Conservation (phyloP, 92 coral and sea anemone genomes). For the Siderastrea siderea region DNA sequence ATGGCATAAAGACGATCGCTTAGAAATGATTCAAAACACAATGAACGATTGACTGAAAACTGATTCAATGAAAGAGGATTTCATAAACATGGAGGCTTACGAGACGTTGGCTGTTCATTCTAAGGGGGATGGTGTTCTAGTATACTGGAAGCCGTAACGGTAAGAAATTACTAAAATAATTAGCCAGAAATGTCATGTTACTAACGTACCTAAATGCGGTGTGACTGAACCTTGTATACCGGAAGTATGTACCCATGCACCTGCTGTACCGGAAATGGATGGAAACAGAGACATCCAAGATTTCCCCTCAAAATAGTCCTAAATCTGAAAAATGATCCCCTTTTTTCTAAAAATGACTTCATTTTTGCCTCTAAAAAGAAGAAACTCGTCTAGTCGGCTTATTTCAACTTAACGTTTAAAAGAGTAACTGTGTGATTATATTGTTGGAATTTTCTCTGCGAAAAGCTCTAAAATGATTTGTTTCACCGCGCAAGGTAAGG, state of each 20-base stretch:
- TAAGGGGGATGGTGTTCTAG: no score
- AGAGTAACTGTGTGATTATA: not conserved
- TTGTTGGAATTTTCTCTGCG: not conserved
- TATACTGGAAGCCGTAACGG: not conserved
- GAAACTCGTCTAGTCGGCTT: not conserved
- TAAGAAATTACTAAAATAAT: not conserved
- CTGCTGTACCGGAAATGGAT: not conserved
- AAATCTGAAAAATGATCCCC: not conserved
- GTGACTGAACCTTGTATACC: not conserved
- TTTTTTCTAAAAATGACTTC: not conserved
- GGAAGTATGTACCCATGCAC: not conserved
- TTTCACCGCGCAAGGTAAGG: conserved; percentile 10
- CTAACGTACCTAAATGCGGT: not conserved
- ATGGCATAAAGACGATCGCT: no score
- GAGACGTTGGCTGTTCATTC: no score
- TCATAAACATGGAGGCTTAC: no score
- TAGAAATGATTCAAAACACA: no score
- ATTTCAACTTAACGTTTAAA: not conserved
- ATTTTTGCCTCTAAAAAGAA: not conserved
- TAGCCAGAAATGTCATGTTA: not conserved
- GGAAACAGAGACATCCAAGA: not conserved
- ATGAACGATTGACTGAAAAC: no score
- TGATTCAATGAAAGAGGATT: no score
- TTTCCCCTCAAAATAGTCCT: not conserved
- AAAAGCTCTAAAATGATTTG: not conserved